Base-by-base conservation (phyloP, 1,140 invertebrate species). In the Zaprionus camerounensis region DNA sequence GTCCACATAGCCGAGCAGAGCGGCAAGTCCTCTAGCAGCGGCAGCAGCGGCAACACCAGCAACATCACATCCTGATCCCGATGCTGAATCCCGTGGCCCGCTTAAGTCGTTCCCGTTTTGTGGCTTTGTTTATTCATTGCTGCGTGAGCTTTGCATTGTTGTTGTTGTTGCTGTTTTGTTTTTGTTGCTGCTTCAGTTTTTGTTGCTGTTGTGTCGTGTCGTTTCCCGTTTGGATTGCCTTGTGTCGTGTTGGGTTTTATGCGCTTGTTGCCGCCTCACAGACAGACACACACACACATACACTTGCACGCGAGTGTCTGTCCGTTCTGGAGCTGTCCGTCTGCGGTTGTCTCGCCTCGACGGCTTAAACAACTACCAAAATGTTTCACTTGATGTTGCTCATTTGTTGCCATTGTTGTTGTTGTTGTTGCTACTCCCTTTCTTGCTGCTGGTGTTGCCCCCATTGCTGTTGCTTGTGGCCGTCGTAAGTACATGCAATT, bases 51-150 rank as follows among this genome's bases (percentile, higher is more conserved):
- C 3, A 58, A 28, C 11, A 44, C 31, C 36, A 56, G 61, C 55
- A 26, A 15, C 36, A 28, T 34, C 34, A 71, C 46, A 64, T 53
- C 31, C 59, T 64, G 65, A 49, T 69, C 56, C 49, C 5, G 44
- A 5, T 13, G 38, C 13, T 15, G 38, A 41, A 41, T 41, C 51
- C 65, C 36, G 15, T 36, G 63, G 20, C 56, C 17, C 46, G 11
- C 46, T 71, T 49, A 51, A 68, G 68, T 57, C 61, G 28, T 63
- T 64, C 67, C 73, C 85, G 62, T 88, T 84, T 69, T 81, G 81
- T 64, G 80, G 76, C 82, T 81, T 83, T 87, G 84, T 81, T 88
- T 83, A 83, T 83, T 78, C 80, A 70, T 73, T 82, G 71, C 76
- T 57, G 62, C 31, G 24, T 44, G 55, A 22, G 51, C 22, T 55